phyloP scores from a whole-genome alignment of 92 coral and sea anemone species.

The Epizoanthus rinbou region DNA sequence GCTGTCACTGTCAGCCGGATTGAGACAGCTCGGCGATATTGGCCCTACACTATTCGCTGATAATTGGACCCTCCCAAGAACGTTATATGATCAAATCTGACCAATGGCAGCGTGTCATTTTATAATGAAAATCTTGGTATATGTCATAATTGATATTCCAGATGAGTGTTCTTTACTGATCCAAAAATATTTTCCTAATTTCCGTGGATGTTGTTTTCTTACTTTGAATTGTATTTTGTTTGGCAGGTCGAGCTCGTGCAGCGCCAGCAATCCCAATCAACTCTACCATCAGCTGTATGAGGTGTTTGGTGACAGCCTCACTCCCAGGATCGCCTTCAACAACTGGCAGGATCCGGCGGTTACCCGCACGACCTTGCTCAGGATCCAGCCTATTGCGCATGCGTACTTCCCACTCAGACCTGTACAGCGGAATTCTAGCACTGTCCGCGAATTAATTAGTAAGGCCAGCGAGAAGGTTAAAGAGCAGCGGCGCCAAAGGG shows the following conservation, averaged over 20 bases:
- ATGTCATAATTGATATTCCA: no score
- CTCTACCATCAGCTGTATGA: slow-evolving; percentile 81
- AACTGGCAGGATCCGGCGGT: slow-evolving; percentile 89
- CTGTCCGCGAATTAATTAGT: slow-evolving; percentile 65
- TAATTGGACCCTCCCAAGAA: no score
- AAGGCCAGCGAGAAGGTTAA: slow-evolving; percentile 54
- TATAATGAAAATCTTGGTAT: no score
- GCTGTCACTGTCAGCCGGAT: no score
- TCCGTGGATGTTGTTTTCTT: not conserved
- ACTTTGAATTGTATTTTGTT: not conserved
- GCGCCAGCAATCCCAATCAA: slow-evolving; percentile 65
- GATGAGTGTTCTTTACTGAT: not conserved
- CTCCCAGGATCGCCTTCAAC: slow-evolving; percentile 79
- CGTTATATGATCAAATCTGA: no score
- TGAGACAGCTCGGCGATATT: no score
- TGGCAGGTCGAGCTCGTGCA: slow-evolving; percentile 75
- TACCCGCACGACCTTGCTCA: slow-evolving; percentile 71
- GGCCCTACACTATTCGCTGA: no score
- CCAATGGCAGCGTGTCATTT: no score
- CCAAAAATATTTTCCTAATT: not conserved
- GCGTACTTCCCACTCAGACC: slow-evolving; percentile 89
- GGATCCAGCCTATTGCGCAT: slow-evolving; percentile 89
- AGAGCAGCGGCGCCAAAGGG: not conserved
- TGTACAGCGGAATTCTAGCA: slow-evolving; percentile 65
- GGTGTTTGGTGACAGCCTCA: slow-evolving; percentile 83